Evolutionary conservation across 2,888 invertebrate species (phyloP), one percentile per base, ranked within the genome.

Genomic region (Lasioglossum leucozonium): DNA sequence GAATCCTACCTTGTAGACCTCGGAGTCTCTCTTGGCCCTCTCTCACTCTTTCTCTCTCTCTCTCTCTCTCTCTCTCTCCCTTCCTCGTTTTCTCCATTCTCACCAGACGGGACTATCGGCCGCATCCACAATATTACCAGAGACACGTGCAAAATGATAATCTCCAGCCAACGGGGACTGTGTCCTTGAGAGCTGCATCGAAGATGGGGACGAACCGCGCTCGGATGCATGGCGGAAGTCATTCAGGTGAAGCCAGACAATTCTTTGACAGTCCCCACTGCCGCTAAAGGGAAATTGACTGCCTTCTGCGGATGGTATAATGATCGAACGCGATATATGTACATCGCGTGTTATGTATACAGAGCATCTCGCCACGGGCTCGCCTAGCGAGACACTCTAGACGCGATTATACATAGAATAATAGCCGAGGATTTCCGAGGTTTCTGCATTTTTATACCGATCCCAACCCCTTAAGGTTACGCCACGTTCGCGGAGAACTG

Each of bases 141-240:
- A 87, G 85, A 90, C 88, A 88, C 80, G 87, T 90, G 87, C 85
- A 79, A 90, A 90, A 90, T 90, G 89, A 78, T 90, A 90, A 90
- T 90, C 79, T 74, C 26, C 67, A 10, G 2, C 40, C 67, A 34
- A 22, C 65, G 11, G 67, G 67, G 72, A 77, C 58, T 22, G 80
- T 88, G 89, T 87, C 89, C 89, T 89, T 88, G 88, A 37, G 58
- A 83, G 75, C 55, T 42, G 58, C 67, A 47, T 55, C 58, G n/a
- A 37, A 37, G 22, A 74, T 75, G 74, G 44, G 79, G 69, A 73
- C 74, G 76, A 74, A 80, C 83, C 72, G 78, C 72, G 42, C 51
- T 42, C 42, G 78, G 65, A 77, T 82, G 11, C 71, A 90, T 30
- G 88, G 79, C 91, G 91, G 90, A 90, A 90, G 82, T 89, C 87